Conservation (phyloP, 2,113 vertebrate genomes). For the Corapipo altera region DNA sequence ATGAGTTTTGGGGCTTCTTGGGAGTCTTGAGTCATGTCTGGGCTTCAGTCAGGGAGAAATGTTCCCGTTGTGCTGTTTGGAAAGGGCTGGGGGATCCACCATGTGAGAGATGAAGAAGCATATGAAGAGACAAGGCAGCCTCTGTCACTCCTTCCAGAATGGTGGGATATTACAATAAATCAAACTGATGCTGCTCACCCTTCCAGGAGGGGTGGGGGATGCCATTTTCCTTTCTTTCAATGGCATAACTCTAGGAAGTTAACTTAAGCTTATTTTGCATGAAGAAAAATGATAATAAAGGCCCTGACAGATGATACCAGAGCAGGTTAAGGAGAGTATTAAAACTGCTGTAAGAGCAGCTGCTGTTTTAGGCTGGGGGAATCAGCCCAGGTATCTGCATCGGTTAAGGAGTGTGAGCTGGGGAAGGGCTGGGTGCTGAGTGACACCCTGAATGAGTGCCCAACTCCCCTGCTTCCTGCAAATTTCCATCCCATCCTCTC, state of each 20-base stretch:
- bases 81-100: not conserved
- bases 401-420: fast-evolving
- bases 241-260: not conserved
- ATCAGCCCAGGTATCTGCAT: not conserved
- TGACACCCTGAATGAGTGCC: not conserved
- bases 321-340: not conserved
- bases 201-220: not conserved
- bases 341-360: not conserved
- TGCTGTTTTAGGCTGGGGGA: not conserved
- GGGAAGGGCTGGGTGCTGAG: not conserved
- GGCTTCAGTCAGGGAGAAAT: not conserved
- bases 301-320: not conserved
- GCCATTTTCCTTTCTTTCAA: not conserved
- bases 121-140: not conserved
- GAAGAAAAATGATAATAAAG: not conserved
- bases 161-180: not conserved
- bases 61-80: not conserved
- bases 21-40: not conserved
- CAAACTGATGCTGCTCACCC: fast-evolving
- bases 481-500: not conserved
- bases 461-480: not conserved
- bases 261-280: not conserved
- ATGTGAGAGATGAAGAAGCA: not conserved
- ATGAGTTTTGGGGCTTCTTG: not conserved
- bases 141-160: not conserved